A percentile compares a stretch with the other conserved stretches of the same genome.
Conservation (phyloP, 2,113 vertebrate species). For the Chascanopsetta lugubris region DNA sequence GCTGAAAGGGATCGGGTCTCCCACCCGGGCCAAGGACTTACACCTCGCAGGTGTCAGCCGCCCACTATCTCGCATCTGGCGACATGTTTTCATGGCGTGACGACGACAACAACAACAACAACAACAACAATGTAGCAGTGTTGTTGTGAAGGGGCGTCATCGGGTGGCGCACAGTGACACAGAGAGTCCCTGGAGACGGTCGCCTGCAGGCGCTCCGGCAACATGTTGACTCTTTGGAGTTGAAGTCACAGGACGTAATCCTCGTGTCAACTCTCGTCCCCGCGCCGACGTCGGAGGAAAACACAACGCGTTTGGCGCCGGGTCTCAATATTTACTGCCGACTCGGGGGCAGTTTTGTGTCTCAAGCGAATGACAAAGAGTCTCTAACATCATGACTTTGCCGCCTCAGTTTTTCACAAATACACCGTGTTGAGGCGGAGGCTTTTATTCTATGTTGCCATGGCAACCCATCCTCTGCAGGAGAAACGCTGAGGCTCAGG, state of each 20-base stretch:
- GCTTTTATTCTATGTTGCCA: no score
- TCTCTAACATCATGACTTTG: no score
- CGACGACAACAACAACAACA: no score
- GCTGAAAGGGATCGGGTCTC: conserved; percentile 62
- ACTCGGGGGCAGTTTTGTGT: no score
- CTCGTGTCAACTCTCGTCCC: not conserved
- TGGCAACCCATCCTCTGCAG: no score
- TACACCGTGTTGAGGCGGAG: no score
- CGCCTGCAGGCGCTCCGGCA: not conserved
- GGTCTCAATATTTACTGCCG: no score
- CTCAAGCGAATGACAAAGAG: no score
- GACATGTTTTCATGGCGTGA: conserved; percentile 46
- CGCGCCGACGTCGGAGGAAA: not conserved
- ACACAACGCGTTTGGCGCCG: not conserved
- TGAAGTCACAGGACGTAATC: conserved; percentile 8
- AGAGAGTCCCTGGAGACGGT: conserved; percentile 8
- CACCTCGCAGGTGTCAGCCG: conserved; percentile 67
- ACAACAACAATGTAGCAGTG: no score
- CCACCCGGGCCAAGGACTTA: conserved; percentile 49
- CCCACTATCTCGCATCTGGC: conserved; percentile 46
- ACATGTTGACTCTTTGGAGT: not conserved
- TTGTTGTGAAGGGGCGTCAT: not conserved
- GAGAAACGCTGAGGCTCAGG: no score
- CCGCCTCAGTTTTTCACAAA: no score
- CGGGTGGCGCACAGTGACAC: conserved; percentile 6